Conservation (phyloP, 2,888 invertebrate species). For the Idaea dimidiata region DNA sequence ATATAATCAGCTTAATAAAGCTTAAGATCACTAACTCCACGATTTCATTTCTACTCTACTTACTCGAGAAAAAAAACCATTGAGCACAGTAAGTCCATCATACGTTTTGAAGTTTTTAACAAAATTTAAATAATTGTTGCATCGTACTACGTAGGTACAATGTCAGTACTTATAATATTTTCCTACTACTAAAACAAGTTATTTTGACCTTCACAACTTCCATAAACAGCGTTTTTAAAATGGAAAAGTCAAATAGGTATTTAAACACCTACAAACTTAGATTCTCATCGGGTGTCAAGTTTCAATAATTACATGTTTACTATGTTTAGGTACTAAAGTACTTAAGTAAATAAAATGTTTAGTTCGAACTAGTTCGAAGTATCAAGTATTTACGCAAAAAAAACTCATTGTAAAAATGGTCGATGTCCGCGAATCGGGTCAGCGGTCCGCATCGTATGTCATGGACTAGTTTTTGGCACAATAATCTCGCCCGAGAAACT, state of each 20-base stretch:
- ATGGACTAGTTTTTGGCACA: constrained; percentile 37
- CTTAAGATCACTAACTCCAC: too few species aligned
- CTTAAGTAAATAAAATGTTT: too few species aligned
- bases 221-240: not conserved
- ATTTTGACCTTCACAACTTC: not conserved
- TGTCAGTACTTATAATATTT: not conserved
- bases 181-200: not conserved
- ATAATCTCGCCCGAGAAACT: constrained; percentile 38
- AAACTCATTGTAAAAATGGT: constrained; percentile 29
- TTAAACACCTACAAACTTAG: not conserved
- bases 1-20: too few species aligned
- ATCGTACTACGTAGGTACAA: not conserved
- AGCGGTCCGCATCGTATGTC: constrained; percentile 44
- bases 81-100: too few species aligned
- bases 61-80: too few species aligned
- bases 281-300: not conserved
- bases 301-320: not conserved
- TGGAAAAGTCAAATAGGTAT: not conserved
- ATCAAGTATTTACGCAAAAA: constrained; percentile 1
- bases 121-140: not conserved
- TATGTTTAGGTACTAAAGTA: not conserved
- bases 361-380: too few species aligned
- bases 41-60: too few species aligned
- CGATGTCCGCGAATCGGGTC: constrained; percentile 42
- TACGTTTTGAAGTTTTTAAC: too few species aligned